Percentiles rank a stretch among this genome's conserved stretches.
Evolutionary conservation across 2,113 vertebrate genomes (phyloP).

Genomic region (Ophthalmolycus amberensis): DNA sequence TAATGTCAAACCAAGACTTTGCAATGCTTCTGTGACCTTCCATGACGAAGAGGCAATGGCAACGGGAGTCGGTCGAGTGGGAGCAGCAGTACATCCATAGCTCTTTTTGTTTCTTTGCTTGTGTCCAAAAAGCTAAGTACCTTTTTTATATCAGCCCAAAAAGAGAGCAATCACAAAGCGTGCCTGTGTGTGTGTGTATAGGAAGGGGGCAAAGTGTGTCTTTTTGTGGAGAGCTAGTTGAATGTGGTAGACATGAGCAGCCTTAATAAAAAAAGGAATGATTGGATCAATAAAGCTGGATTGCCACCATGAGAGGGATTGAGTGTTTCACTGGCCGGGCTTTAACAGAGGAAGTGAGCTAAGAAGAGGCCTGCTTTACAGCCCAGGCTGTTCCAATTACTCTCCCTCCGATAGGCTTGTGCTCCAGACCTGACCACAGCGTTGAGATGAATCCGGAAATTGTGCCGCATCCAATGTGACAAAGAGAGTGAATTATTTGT

Average conservation of each 20-base stretch:
- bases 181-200: background rate
- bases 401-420: conserved; percentile 57
- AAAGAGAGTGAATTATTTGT: conserved; percentile 32
- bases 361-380: conserved; percentile 61
- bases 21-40: background rate
- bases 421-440: conserved; percentile 32
- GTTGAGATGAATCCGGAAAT: conserved; percentile 29
- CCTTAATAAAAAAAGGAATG: conserved; percentile 70
- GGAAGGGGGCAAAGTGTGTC: background rate
- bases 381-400: conserved; percentile 63
- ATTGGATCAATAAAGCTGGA: conserved; percentile 73
- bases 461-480: background rate
- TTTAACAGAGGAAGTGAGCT: conserved; percentile 60
- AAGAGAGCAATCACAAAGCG: conserved; percentile 24
- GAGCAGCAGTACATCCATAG: background rate
- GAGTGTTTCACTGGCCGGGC: conserved; percentile 48
- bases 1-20: conserved; percentile 33
- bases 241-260: conserved; percentile 49
- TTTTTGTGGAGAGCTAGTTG: conserved; percentile 42
- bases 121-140: conserved; percentile 7
- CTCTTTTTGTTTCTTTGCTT: background rate
- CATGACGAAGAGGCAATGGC: conserved; percentile 10
- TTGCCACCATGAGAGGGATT: conserved; percentile 64
- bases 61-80: background rate
- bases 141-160: conserved; percentile 28